Conservation (phyloP, 1,140 invertebrate genomes). For the Globodera ellingtonae region DNA sequence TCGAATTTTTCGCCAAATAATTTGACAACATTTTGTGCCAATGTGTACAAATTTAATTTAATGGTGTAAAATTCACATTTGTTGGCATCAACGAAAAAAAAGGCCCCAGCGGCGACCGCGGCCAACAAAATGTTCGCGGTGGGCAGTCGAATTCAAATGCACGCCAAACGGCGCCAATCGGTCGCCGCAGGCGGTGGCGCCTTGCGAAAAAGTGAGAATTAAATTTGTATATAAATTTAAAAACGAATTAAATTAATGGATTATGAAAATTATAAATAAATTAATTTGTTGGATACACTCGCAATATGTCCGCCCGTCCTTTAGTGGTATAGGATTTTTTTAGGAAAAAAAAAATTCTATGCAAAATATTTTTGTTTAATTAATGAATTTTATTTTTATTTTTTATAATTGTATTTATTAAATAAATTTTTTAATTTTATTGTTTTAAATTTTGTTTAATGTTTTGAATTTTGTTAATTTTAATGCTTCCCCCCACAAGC, state of each 20-base stretch:
- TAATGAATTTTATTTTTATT: too few relatives aligned
- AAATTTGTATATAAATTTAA: too few relatives aligned
- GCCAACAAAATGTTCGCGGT: conserved; percentile 6
- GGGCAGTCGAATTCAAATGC: conserved; percentile 4
- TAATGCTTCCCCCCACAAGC: background rate
- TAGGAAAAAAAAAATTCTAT: too few relatives aligned
- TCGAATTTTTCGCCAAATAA: background rate
- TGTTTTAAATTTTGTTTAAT: background rate
- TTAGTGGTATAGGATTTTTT: too few relatives aligned
- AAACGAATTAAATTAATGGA: too few relatives aligned
- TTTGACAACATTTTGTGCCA: background rate
- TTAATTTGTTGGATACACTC: too few relatives aligned
- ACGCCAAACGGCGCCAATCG: conserved; percentile 7
- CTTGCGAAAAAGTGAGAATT: background rate
- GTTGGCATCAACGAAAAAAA: background rate
- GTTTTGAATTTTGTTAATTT: background rate
- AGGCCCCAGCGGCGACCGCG: background rate
- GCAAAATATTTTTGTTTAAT: too few relatives aligned
- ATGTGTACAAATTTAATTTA: background rate
- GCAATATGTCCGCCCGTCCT: too few relatives aligned
- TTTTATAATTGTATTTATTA: too few relatives aligned
- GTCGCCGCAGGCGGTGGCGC: background rate
- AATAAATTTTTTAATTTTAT: background rate
- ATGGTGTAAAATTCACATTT: background rate
- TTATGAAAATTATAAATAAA: too few relatives aligned